These are phyloP conservation scores for Bhutanitis thaidina DNA, from an alignment of 2,888 invertebrate genomes.

Conservation along the genomic window DNA sequence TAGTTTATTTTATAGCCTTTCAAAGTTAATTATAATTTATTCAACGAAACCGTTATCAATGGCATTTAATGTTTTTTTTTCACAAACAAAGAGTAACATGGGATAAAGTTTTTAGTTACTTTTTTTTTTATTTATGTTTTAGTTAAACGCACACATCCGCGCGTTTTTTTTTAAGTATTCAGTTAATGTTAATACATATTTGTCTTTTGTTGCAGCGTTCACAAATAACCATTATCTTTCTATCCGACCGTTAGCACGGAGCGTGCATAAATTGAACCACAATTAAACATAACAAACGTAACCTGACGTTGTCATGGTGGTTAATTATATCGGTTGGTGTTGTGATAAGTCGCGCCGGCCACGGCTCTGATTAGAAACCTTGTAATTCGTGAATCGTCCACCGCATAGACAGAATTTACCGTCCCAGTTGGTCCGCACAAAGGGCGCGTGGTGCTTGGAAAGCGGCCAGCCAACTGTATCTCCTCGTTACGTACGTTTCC, in stretches of 20 bases:
- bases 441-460: constrained; percentile 39
- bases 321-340: not conserved
- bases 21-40: no score
- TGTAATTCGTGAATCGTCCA: constrained; percentile 24
- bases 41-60: no score
- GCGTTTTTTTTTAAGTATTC: no score
- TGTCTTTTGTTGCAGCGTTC: no score
- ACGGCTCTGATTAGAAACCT: constrained; percentile 17
- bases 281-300: not conserved
- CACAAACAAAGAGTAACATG: no score
- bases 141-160: no score
- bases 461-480: constrained; percentile 52
- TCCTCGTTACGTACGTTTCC: constrained; percentile 28
- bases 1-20: no score
- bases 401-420: constrained; percentile 49
- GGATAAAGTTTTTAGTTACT: no score
- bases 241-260: not conserved
- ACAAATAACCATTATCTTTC: not conserved
- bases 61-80: no score
- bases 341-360: not conserved
- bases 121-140: no score
- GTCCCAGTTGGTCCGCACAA: constrained; percentile 30
- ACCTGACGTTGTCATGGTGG: not conserved
- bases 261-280: not conserved
- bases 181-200: no score